Percentiles rank a stretch among this genome's conserved stretches.
phyloP scores from a whole-genome alignment of 2,888 invertebrate genomes.

The Trichopria drosophilae region DNA sequence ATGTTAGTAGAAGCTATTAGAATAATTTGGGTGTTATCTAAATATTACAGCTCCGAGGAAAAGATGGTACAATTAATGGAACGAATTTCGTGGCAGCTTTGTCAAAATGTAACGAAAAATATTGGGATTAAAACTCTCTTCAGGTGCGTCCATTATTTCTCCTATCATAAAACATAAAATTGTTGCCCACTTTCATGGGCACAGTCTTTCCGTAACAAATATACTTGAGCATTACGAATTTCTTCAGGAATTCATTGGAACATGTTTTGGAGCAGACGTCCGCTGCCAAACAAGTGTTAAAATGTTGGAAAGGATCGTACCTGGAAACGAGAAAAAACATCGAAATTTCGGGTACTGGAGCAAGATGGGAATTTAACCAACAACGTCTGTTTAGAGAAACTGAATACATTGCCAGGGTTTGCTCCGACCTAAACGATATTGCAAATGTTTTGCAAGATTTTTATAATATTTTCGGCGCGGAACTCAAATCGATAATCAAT shows the following conservation, averaged over 20 bases:
- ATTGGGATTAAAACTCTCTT: conserved; percentile 75
- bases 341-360: conserved; percentile 81
- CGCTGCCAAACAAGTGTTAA: conserved; percentile 70
- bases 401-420: conserved; percentile 80
- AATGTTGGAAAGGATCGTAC: conserved; percentile 76
- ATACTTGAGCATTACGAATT: neutral
- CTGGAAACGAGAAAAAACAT: conserved; percentile 79
- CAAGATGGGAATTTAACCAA: conserved; percentile 91
- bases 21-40: conserved; percentile 89
- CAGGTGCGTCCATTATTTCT: conserved; percentile 63
- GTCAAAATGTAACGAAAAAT: conserved; percentile 73
- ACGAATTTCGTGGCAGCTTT: conserved; percentile 81
- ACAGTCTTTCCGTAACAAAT: neutral
- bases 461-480: conserved; percentile 85
- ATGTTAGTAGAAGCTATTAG: conserved; percentile 81
- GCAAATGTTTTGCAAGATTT: conserved; percentile 82
- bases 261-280: conserved; percentile 62
- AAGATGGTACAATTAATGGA: conserved; percentile 83
- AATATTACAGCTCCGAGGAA: conserved; percentile 81
- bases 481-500: conserved; percentile 82
- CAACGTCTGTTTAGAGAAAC: conserved; percentile 78
- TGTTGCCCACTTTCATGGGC: neutral
- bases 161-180: neutral
- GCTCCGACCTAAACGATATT: conserved; percentile 76
- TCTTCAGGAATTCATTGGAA: conserved; percentile 60